These are phyloP conservation scores for Cephus sareptanus DNA, from an alignment of 2,888 invertebrate species.

Conservation along the genomic window DNA sequence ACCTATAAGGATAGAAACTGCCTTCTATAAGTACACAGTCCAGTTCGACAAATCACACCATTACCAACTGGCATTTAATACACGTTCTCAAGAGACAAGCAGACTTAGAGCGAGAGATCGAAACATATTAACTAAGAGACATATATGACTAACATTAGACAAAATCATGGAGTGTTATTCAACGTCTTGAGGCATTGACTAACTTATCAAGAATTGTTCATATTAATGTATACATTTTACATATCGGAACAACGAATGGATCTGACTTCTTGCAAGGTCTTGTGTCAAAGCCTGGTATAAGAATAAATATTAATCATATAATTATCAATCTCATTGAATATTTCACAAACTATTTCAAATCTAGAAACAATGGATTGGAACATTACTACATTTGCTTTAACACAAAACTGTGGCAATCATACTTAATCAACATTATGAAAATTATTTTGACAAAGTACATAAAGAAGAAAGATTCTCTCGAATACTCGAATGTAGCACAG, in stretches of 20 bases:
- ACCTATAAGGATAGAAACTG: constrained; percentile 79
- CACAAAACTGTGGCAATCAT: neutral
- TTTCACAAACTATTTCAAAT: neutral
- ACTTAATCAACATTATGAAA: neutral
- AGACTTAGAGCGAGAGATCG: constrained; percentile 43
- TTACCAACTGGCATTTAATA: constrained; percentile 42
- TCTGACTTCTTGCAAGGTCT: neutral
- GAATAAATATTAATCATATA: neutral
- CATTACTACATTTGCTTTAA: neutral
- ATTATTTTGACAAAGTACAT: neutral
- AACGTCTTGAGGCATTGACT: neutral
- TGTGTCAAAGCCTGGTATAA: neutral
- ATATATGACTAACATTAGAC: neutral
- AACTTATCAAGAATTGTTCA: neutral
- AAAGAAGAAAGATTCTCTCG: neutral
- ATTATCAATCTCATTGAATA: neutral
- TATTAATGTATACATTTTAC: neutral
- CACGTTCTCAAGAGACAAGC: constrained; percentile 42
- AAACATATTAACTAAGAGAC: neutral
- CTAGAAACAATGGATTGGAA: neutral
- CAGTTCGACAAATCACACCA: constrained; percentile 45
- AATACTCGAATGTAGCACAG: neutral
- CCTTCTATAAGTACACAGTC: constrained; percentile 70
- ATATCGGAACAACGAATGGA: neutral
- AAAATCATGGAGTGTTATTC: neutral